Evolutionary conservation across 23 tunicate species (phyloP), one percentile per base, ranked within the genome.

Genomic region (Clavelina lepadiformis): DNA sequence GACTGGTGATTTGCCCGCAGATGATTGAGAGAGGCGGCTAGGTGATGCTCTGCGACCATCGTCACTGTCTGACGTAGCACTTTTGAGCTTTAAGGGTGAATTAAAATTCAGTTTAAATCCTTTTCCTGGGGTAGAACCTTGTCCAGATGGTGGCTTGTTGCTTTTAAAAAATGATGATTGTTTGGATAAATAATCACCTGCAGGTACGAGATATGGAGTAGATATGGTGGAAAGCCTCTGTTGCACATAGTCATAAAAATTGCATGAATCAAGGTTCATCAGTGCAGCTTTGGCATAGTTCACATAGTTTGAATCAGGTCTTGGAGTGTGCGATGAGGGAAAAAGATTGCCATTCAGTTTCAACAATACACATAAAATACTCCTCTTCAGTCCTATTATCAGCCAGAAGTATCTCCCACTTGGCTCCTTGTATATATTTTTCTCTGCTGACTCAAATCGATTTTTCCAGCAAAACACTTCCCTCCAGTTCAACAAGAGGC

Each of bases 401-500:
- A 89, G 38, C 57, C 71, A 71, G 31, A 89, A 89, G 50, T 62
- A 61, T 21, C 81, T 46, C 19, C 96, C 87, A 32, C 50, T 52
- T 1, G 71, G 34, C 53, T 69, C 83, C 0, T 46, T 25, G 56
- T 45, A 84, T 18, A 29, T 73, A 13, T 34, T 23, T 1, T 55
- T 31, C 18, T 25, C 33, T 0, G 0, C 46, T 21, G 6, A n/a
- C 18, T 55, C 35, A 34, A 25, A 23, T 36, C 20, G 60, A 20
- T 28, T 26, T 56, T 15, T 23, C 67, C 65, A 61, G 11, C 73
- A 74, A 64, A 67, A 75, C 23, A 89, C 79, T 56, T 89, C 89
- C 38, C 97, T 54, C 97, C 97, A 89, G 25, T 81, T 81, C 21
- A 89, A 22, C 11, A 89, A 57, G 15, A 65, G 75, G 37, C 85